Evolutionary conservation across 2,888 invertebrate genomes (phyloP).

Genomic region (Fabriciana adippe): DNA sequence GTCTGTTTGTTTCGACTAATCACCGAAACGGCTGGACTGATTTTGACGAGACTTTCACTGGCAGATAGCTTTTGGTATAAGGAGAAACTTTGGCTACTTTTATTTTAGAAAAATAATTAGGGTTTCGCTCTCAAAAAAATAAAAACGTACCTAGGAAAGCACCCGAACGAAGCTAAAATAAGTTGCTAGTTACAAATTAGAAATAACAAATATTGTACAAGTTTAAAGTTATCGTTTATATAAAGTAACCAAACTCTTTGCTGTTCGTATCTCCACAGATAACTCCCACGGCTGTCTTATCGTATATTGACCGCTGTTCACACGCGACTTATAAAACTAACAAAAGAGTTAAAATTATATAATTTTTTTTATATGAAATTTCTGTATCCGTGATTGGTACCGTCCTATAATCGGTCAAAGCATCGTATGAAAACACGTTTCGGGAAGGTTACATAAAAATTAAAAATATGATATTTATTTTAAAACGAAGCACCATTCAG

Average conservation of each 20-base stretch:
- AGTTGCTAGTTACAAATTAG: neutral
- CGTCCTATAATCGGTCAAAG: no score
- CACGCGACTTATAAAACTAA: conserved; percentile 19
- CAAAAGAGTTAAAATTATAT: conserved; percentile 15
- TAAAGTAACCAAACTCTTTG: conserved; percentile 38
- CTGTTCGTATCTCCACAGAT: conserved; percentile 45
- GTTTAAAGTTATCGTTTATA: conserved; percentile 15
- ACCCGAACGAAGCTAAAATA: neutral
- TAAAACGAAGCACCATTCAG: no score
- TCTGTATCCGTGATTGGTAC: neutral
- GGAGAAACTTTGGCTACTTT: no score
- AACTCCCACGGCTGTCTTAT: conserved; percentile 47
- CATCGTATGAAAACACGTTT: no score
- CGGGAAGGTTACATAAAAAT: no score
- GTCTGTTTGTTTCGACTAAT: neutral
- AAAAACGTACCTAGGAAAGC: no score
- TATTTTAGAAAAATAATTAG: no score
- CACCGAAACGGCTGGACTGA: no score
- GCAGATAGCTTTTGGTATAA: no score
- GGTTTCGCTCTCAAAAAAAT: no score
- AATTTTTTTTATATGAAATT: neutral
- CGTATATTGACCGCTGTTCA: conserved; percentile 50
- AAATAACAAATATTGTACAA: neutral
- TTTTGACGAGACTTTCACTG: no score
- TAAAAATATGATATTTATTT: no score